Conservation (phyloP, 2,888 invertebrate species). For the Lottia gigantea region DNA sequence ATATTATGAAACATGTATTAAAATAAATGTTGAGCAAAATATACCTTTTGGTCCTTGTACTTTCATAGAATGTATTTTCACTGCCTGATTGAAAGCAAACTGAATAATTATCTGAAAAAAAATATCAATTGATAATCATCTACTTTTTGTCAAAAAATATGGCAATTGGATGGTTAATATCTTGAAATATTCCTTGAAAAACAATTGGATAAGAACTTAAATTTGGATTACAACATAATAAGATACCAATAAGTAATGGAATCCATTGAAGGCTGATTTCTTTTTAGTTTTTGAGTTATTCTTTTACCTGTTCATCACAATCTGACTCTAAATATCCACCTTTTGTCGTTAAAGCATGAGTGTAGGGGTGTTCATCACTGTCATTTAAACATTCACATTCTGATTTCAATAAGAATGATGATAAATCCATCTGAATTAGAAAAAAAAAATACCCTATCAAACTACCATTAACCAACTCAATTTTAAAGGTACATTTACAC, state of each 20-base stretch:
- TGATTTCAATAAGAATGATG: slow-evolving; percentile 84
- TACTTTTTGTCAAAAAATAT: too few relatives aligned
- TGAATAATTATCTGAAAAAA: slow-evolving; percentile 83
- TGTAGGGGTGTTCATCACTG: slow-evolving; percentile 89
- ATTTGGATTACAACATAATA: too few relatives aligned
- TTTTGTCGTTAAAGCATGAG: slow-evolving; percentile 70
- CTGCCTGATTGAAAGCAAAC: slow-evolving; percentile 86
- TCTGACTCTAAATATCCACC: slow-evolving; percentile 73
- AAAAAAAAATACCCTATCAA: not conserved
- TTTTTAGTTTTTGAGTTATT: too few relatives aligned
- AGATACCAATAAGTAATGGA: too few relatives aligned
- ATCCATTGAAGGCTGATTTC: too few relatives aligned
- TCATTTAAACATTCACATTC: slow-evolving; percentile 97
- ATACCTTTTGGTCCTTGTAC: slow-evolving; percentile 61
- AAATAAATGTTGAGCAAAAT: too few relatives aligned
- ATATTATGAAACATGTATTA: too few relatives aligned
- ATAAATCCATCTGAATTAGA: slow-evolving; percentile 85
- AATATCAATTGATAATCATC: not conserved
- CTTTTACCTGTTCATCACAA: slow-evolving; percentile 86
- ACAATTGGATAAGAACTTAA: too few relatives aligned
- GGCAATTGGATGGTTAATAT: too few relatives aligned
- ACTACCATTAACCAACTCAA: too few relatives aligned
- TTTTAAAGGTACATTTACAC: too few relatives aligned
- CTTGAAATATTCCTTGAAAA: too few relatives aligned
- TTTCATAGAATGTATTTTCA: slow-evolving; percentile 91